phyloP scores from a whole-genome alignment of 2,888 invertebrate genomes.

The Clunio marinus region DNA sequence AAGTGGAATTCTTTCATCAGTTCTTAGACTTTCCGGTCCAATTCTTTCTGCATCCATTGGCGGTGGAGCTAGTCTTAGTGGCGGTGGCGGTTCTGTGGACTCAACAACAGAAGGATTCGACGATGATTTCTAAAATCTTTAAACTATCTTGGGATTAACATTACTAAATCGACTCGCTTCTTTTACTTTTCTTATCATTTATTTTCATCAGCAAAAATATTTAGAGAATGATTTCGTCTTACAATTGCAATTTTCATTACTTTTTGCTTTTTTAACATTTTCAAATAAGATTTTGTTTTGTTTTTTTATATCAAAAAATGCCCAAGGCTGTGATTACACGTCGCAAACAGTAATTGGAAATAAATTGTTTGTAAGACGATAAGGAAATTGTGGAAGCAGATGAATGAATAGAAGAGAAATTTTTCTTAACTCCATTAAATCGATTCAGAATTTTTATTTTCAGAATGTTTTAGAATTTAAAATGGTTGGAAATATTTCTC shows the following conservation, averaged over 20 bases:
- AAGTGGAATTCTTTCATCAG: constrained; percentile 50
- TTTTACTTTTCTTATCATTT: too few relatives aligned
- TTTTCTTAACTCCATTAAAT: too few relatives aligned
- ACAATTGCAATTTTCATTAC: neutral
- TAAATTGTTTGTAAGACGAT: neutral
- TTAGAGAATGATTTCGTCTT: too few relatives aligned
- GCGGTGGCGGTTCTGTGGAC: constrained; percentile 45
- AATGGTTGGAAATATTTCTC: too few relatives aligned
- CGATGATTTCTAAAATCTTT: constrained; percentile 32
- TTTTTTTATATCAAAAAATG: neutral
- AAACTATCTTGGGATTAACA: neutral
- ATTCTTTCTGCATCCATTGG: constrained; percentile 50
- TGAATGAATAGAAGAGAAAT: neutral
- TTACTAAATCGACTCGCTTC: neutral
- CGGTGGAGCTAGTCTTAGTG: constrained; percentile 43
- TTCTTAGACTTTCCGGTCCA: constrained; percentile 50
- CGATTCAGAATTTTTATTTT: too few relatives aligned
- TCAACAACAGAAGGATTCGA: constrained; percentile 46
- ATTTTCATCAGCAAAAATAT: neutral
- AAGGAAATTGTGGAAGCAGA: neutral
- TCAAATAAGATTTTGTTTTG: neutral
- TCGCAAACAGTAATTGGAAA: constrained; percentile 15
- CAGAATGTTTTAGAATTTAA: too few relatives aligned
- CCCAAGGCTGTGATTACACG: constrained; percentile 32
- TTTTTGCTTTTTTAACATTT: neutral